Percentiles rank a stretch among this genome's conserved stretches.
Conservation (phyloP, 2,888 invertebrate genomes). For the Brenthis hecate region DNA sequence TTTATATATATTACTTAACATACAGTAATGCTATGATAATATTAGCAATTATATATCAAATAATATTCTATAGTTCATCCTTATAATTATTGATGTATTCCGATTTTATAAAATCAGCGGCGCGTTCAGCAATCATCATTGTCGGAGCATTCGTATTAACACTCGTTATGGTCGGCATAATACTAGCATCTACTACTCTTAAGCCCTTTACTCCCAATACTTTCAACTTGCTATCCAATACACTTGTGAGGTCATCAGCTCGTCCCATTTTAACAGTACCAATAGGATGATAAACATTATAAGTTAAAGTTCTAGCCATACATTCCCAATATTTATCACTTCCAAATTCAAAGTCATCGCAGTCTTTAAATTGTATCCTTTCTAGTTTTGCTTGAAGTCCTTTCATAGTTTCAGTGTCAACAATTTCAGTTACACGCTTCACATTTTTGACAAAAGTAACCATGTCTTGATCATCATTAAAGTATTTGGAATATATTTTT, state of each 20-base stretch:
- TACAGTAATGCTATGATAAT: background rate
- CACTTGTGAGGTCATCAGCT: constrained; percentile 53
- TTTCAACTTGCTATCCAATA: constrained; percentile 60
- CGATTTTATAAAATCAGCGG: constrained; percentile 69
- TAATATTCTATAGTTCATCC: constrained; percentile 56
- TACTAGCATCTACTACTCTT: constrained; percentile 69
- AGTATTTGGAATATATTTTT: constrained; percentile 67
- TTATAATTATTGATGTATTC: constrained; percentile 51
- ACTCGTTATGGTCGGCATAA: constrained; percentile 74
- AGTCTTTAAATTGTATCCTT: constrained; percentile 60
- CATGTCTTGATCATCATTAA: constrained; percentile 65
- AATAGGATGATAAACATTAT: constrained; percentile 72
- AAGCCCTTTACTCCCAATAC: constrained; percentile 59
- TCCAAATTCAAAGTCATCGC: constrained; percentile 58
- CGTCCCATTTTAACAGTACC: constrained; percentile 74
- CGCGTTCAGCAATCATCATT: constrained; percentile 75
- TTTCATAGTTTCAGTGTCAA: constrained; percentile 61
- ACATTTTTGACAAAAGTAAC: constrained; percentile 58
- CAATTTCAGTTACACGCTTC: constrained; percentile 61
- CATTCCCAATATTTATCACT: constrained; percentile 72
- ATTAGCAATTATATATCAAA: background rate
- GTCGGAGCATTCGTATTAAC: constrained; percentile 70
- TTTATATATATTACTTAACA: no score
- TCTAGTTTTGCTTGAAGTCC: constrained; percentile 58
- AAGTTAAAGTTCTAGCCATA: constrained; percentile 69